phyloP scores from a whole-genome alignment of 2,888 invertebrate genomes.

The Zaprionus lineosus region DNA sequence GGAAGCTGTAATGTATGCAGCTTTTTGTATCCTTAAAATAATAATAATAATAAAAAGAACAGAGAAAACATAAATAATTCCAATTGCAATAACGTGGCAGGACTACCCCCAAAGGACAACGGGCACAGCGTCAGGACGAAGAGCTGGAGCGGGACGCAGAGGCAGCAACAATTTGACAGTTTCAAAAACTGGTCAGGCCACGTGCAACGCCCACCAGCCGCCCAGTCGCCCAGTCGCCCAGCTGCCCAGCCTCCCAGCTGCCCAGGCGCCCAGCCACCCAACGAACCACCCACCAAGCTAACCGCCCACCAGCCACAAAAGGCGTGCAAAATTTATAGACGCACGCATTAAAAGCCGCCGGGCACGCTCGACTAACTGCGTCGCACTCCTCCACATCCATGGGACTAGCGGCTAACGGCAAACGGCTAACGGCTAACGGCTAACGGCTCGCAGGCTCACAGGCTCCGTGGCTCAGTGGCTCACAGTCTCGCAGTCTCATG shows the following conservation, averaged over 20 bases:
- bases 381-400: constrained; percentile 30
- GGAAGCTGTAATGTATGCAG: constrained; percentile 13
- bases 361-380: constrained; percentile 77
- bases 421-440: too few species aligned
- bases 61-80: constrained; percentile 42
- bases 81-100: constrained; percentile 12
- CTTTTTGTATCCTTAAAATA: constrained; percentile 3
- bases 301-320: constrained; percentile 56
- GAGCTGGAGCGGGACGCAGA: background rate
- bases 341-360: constrained; percentile 72
- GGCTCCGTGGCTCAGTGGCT: too few species aligned
- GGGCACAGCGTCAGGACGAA: constrained; percentile 2
- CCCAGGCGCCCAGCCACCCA: too few species aligned
- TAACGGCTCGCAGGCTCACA: too few species aligned
- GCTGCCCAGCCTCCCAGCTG: too few species aligned
- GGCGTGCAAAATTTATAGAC: constrained; percentile 76
- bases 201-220: constrained; percentile 55
- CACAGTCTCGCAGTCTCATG: too few species aligned
- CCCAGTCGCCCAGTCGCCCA: too few species aligned
- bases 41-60: constrained; percentile 16
- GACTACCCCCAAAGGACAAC: constrained; percentile 46
- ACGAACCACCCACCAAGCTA: constrained; percentile 6
- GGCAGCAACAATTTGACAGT: constrained; percentile 69
- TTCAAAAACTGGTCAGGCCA: constrained; percentile 59
- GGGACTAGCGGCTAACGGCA: too few species aligned